Evolutionary conservation across 2,888 invertebrate species (phyloP).

Genomic region (Allophyes oxyacanthae): DNA sequence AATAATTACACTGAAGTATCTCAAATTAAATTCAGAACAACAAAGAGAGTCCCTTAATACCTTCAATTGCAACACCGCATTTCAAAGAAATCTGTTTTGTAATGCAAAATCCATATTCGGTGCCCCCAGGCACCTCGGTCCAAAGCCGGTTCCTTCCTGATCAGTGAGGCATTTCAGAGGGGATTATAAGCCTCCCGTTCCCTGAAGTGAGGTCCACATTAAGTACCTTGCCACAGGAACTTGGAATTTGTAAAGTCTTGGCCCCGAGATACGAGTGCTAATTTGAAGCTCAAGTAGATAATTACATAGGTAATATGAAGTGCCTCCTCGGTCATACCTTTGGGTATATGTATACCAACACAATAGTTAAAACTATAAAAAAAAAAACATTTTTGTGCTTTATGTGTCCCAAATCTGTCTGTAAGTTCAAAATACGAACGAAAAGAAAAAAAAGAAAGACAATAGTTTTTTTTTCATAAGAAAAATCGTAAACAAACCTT

Average conservation of each 20-base stretch:
- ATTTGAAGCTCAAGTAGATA: constrained; percentile 28
- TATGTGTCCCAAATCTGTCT: no score
- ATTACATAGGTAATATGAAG: not conserved
- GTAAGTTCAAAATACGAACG: no score
- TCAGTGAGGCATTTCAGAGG: constrained; percentile 14
- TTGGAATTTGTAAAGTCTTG: constrained; percentile 32
- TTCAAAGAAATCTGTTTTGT: constrained; percentile 27
- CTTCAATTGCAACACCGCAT: constrained; percentile 31
- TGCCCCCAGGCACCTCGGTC: constrained; percentile 9
- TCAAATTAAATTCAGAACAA: constrained; percentile 21
- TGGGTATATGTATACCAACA: constrained; percentile 1
- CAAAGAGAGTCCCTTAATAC: constrained; percentile 24
- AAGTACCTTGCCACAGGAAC: constrained; percentile 35
- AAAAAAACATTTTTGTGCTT: no score
- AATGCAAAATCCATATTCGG: constrained; percentile 24
- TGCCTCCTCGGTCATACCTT: constrained; percentile 11
- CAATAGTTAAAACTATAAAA: no score
- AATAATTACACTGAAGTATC: constrained; percentile 11
- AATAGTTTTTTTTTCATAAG: no score
- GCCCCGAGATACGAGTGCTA: constrained; percentile 27
- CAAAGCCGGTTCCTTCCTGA: constrained; percentile 13
- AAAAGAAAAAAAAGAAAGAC: no score
- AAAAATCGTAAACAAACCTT: no score
- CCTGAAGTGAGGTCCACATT: constrained; percentile 30
- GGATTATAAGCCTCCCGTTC: constrained; percentile 27